Base-by-base conservation (phyloP, 2,113 vertebrate species). In the Vulpes vulpes region DNA sequence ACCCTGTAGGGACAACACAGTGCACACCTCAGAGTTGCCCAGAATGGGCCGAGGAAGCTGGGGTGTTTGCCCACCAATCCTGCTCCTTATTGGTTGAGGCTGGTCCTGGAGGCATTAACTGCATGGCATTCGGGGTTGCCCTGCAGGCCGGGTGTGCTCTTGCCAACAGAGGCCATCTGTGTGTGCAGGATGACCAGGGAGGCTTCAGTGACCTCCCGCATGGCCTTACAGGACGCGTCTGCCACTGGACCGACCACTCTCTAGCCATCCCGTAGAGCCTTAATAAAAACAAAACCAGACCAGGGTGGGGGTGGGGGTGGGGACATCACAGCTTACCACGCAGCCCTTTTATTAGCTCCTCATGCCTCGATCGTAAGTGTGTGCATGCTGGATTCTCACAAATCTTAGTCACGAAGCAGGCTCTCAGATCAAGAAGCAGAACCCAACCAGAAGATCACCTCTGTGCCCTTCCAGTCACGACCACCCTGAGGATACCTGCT, bases 281-380 rank as follows among this genome's bases (percentile, higher is more conserved):
- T 30, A 59, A n/a, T 22, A 16, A 27, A 43, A 78, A 38, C 19
- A 32, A 12, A 43, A 32, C 32, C 38, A 23, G n/a, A 49, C 51
- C 69, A 0, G 8, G 67, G 67, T 16, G 3, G 55, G 55, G 15
- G 55, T 12, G 16, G 65, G 65, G 30, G 30, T 35, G 32, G 15
- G 55, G 17, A 22, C 53, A 3, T 25, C 17, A 0, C 14, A 2
- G 57, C 8, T 16, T 2, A 1, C 25, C 20, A 1, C 8, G 0
- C 2, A 22, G 43, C 14, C 69, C 60, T 30, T 32, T 22, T 1
- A 27, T 5, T 49, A 76, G 0, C 49, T 16, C 12, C 57, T 38
- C 1, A 4, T 0, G 9, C 27, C 81, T 27, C 2, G 1, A 5
- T 30, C 25, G 43, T 4, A 27, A 22, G 79, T 17, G 64, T 43